These are phyloP conservation scores for Bucorvus abyssinicus DNA, from an alignment of 2,797 vertebrate species.

Conservation along the genomic window DNA sequence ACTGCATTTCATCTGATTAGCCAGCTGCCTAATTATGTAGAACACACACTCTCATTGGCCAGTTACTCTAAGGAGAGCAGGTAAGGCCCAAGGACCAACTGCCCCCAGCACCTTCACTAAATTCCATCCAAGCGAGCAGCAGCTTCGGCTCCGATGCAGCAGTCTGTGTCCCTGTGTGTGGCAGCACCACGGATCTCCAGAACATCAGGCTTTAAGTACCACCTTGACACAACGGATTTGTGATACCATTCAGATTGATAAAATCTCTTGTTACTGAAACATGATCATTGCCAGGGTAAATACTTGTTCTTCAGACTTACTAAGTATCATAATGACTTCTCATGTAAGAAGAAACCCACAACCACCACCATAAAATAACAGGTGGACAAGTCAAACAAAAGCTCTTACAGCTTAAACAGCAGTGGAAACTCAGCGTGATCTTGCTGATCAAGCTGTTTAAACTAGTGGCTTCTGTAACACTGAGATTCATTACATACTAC, in stretches of 20 bases:
- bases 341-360: neutral
- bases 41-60: neutral
- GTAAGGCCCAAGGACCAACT: neutral
- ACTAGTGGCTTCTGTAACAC: neutral
- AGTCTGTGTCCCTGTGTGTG: neutral
- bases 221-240: neutral
- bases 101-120: neutral
- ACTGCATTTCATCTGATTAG: neutral
- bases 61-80: neutral
- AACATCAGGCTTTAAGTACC: neutral
- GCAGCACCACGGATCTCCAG: neutral
- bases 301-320: neutral
- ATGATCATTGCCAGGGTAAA: neutral
- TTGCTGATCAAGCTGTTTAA: neutral
- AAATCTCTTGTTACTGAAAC: neutral
- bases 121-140: accelerated
- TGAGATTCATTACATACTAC: neutral
- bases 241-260: neutral
- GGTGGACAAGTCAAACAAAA: neutral
- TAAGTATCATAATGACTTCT: neutral
- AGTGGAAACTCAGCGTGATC: neutral
- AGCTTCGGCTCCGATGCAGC: accelerated
- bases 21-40: neutral
- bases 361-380: neutral
- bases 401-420: neutral